These are phyloP conservation scores for Euura saliciscinereae DNA, from an alignment of 1,140 invertebrate genomes.

Conservation along the genomic window DNA sequence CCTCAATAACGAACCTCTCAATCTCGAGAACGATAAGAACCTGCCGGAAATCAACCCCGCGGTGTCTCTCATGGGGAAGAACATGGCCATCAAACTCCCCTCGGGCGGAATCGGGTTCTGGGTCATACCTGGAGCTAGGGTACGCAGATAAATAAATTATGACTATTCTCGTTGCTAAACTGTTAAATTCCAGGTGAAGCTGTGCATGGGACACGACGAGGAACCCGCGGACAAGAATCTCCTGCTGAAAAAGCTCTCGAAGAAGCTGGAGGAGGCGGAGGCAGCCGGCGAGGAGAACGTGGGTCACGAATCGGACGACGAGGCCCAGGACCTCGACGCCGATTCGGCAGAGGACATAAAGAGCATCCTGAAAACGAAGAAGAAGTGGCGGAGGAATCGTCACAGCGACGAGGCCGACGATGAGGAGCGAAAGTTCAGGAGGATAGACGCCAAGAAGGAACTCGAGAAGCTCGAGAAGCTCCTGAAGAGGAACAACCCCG, in stretches of 20 bases:
- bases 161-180: too few relatives aligned
- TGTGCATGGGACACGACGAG: conserved; percentile 32
- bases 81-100: conserved; percentile 57
- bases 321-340: conserved; percentile 6
- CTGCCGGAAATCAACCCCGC: conserved; percentile 57
- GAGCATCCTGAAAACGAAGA: conserved; percentile 1
- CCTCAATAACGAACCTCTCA: conserved; percentile 56
- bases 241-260: conserved; percentile 23
- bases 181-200: conserved; percentile 37
- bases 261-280: conserved; percentile 14
- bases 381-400: conserved; percentile 17
- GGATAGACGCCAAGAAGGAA: conserved; percentile 21
- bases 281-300: conserved; percentile 10
- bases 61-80: conserved; percentile 52
- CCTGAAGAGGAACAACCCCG: conserved; percentile 17
- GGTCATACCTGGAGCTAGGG: conserved; percentile 62
- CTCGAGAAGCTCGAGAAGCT: conserved; percentile 21
- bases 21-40: conserved; percentile 54
- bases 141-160: conserved; percentile 48
- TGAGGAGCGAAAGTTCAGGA: conserved; percentile 19
- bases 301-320: conserved; percentile 15
- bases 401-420: conserved; percentile 24
- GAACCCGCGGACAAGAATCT: conserved; percentile 21
- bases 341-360: conserved; percentile 4
- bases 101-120: conserved; percentile 65